A percentile compares a stretch with the other conserved stretches of the same genome.
phyloP scores from a whole-genome alignment of 2,113 vertebrate species.

The Rhagologus leucostigma region DNA sequence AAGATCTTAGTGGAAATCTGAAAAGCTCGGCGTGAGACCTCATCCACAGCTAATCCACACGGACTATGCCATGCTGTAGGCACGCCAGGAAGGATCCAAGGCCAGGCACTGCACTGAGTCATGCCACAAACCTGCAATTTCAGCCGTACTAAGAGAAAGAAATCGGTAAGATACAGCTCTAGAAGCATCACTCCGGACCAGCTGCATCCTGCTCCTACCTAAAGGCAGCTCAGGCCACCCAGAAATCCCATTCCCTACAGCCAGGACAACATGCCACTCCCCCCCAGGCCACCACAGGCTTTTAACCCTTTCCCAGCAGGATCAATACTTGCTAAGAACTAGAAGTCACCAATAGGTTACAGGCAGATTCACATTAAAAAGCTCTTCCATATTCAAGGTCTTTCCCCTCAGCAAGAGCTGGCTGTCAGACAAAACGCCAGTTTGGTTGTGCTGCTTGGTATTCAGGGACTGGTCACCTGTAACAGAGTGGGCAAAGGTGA shows the following conservation, averaged over 20 bases:
- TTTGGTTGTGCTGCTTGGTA: background rate
- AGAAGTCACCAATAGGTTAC: background rate
- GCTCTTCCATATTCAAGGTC: background rate
- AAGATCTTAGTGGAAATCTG: conserved; percentile 31
- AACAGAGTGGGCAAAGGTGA: background rate
- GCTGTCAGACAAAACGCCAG: background rate
- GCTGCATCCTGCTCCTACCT: background rate
- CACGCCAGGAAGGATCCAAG: background rate
- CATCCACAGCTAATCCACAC: background rate
- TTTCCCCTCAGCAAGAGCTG: background rate
- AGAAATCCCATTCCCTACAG: background rate
- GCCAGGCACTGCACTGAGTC: background rate
- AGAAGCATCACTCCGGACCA: background rate
- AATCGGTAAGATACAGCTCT: background rate
- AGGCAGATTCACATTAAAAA: background rate
- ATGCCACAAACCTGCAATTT: background rate
- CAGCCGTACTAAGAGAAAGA: background rate
- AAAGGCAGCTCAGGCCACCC: background rate
- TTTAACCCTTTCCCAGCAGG: background rate
- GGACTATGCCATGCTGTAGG: background rate
- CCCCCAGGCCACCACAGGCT: rapidly evolving
- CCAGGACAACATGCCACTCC: background rate
- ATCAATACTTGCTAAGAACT: background rate
- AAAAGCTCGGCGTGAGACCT: background rate
- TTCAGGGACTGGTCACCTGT: background rate